Evolutionary conservation across 2,888 invertebrate genomes (phyloP).

Genomic region (Acleris cristana): DNA sequence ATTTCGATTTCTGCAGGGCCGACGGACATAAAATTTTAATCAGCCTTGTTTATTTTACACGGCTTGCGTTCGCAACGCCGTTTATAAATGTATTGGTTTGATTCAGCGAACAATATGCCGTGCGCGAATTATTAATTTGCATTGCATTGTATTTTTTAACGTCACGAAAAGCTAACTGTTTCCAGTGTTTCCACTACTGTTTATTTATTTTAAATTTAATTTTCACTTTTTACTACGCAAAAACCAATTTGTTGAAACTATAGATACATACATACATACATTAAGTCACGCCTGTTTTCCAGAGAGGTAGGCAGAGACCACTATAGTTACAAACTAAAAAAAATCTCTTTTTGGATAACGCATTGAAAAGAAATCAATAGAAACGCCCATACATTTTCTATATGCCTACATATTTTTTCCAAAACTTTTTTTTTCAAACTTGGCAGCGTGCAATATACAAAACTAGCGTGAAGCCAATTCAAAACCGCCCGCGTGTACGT

Average conservation of each 20-base stretch:
- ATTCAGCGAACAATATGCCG: constrained; percentile 10
- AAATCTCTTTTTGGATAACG: too few relatives aligned
- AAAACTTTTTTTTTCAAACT: neutral
- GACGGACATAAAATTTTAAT: constrained; percentile 7
- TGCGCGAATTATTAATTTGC: constrained; percentile 12
- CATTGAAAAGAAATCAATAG: too few relatives aligned
- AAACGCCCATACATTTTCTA: too few relatives aligned
- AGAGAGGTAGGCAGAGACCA: too few relatives aligned
- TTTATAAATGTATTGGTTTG: constrained; percentile 1
- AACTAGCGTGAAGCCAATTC: constrained; percentile 12
- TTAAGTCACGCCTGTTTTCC: too few relatives aligned
- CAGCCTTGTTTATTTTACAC: constrained; percentile 5
- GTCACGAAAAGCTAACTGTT: neutral
- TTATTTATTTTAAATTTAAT: too few relatives aligned
- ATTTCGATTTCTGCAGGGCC: constrained; percentile 3
- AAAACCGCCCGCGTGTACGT: constrained; percentile 29
- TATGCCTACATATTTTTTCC: neutral
- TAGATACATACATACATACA: too few relatives aligned
- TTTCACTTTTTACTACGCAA: too few relatives aligned
- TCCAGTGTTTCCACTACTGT: too few relatives aligned
- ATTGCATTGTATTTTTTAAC: constrained; percentile 1
- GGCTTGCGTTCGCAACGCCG: neutral
- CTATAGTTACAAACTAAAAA: too few relatives aligned
- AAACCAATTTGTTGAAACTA: too few relatives aligned
- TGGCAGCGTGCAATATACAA: constrained; percentile 10